Conservation (phyloP, 2,797 vertebrate genomes). For the Chaenodraco wilsoni region DNA sequence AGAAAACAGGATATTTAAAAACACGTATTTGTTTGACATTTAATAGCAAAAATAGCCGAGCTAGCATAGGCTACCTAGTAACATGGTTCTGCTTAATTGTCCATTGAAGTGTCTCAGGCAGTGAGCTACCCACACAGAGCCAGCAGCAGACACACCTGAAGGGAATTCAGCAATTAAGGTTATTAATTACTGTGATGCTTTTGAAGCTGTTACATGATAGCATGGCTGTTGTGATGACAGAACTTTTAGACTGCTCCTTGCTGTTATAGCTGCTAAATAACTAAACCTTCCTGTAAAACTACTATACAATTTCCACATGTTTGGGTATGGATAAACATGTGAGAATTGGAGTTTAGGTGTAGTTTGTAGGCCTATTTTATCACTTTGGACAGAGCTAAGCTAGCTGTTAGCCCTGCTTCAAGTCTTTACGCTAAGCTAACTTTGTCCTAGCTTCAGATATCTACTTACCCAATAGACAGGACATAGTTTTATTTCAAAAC, state of each 20-base stretch:
- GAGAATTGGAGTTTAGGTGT: background rate
- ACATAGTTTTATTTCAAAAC: background rate
- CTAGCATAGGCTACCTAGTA: background rate
- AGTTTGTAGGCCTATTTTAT: background rate
- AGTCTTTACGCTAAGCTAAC: background rate
- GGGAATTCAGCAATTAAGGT: background rate
- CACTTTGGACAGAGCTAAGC: background rate
- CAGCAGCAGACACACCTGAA: background rate
- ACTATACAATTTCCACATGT: background rate
- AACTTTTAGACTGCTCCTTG: no score
- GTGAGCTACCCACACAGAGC: background rate
- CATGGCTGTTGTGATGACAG: background rate
- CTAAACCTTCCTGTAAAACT: no score
- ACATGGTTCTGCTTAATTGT: background rate
- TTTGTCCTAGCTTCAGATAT: background rate
- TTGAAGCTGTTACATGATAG: slow-evolving; percentile 1
- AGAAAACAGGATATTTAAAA: background rate
- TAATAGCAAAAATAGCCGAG: background rate
- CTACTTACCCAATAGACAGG: background rate
- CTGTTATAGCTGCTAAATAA: no score
- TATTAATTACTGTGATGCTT: background rate
- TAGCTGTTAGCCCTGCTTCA: background rate
- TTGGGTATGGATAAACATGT: background rate
- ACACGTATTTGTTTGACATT: background rate
- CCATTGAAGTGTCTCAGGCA: background rate